Conservation (phyloP, 2,113 vertebrate species). For the Pao palembangensis region DNA sequence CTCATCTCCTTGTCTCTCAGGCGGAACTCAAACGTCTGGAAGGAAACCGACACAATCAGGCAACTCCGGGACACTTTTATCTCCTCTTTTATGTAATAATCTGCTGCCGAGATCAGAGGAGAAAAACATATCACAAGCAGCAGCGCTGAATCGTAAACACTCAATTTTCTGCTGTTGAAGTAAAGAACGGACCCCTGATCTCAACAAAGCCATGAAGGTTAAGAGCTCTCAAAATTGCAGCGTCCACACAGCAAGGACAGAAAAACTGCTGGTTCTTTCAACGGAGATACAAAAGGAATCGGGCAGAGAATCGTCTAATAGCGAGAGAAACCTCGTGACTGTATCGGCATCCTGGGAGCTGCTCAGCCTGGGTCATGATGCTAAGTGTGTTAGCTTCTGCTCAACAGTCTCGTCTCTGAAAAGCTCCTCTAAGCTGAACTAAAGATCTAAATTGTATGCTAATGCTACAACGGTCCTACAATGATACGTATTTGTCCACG, state of each 20-base stretch:
- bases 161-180: constrained; percentile 48
- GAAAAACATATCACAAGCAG: constrained; percentile 34
- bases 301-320: constrained; percentile 47
- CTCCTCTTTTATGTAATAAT: constrained; percentile 37
- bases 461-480: too few species aligned
- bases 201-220: constrained; percentile 55
- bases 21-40: constrained; percentile 48
- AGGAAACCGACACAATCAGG: constrained; percentile 56
- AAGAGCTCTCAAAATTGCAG: constrained; percentile 53
- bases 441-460: too few species aligned
- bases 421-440: too few species aligned
- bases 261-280: constrained; percentile 48
- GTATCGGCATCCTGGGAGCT: constrained; percentile 30
- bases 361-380: constrained; percentile 51
- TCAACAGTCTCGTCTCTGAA: neutral
- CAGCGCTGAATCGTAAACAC: constrained; percentile 33
- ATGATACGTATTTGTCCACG: constrained; percentile 17
- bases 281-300: constrained; percentile 44
- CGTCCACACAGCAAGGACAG: constrained; percentile 50
- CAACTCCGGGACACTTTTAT: constrained; percentile 47
- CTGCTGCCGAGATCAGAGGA: constrained; percentile 23
- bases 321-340: constrained; percentile 45
- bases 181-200: constrained; percentile 33
- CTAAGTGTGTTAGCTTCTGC: constrained; percentile 37
- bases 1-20: constrained; percentile 40